Conservation (phyloP, 2,797 vertebrate genomes). For the Lithobates sylvaticus region DNA sequence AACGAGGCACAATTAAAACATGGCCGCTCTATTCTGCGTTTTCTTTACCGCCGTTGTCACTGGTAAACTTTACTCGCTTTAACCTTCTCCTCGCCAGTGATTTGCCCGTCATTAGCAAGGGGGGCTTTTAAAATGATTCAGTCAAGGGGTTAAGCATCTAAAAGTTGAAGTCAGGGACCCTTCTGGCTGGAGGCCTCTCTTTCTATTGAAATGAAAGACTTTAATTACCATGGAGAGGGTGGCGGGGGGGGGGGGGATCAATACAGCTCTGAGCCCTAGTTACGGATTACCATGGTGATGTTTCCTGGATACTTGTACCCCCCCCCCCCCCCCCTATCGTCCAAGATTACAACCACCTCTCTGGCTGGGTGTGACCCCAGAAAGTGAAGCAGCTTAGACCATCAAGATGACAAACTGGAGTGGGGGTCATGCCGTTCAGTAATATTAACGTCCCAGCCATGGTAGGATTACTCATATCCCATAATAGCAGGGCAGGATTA, state of each 20-base stretch:
- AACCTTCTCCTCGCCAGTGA: constrained; percentile 24
- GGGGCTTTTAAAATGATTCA: constrained; percentile 31
- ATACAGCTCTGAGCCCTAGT: constrained; percentile 50
- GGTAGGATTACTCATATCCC: constrained; percentile 23
- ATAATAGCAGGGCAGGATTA: constrained; percentile 4
- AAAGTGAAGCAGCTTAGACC: constrained; percentile 30
- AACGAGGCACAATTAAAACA: not conserved
- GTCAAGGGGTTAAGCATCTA: constrained; percentile 53
- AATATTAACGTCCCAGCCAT: constrained; percentile 16
- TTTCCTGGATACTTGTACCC: constrained; percentile 41
- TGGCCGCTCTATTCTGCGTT: constrained; percentile 10
- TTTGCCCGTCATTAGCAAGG: constrained; percentile 12
- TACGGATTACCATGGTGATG: constrained; percentile 47
- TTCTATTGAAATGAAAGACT: constrained; percentile 61
- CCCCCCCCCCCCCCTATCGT: constrained; percentile 7
- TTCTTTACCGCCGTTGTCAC: constrained; percentile 2
- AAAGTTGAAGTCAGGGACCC: constrained; percentile 54
- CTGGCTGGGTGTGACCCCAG: constrained; percentile 59
- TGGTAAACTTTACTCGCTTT: constrained; percentile 33
- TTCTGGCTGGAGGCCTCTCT: constrained; percentile 55
- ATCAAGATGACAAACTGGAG: constrained; percentile 31
- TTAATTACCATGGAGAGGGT: constrained; percentile 59
- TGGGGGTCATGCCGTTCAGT: constrained; percentile 30
- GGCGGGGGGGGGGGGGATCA: constrained; percentile 43
- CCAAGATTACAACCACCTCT: constrained; percentile 49